Conservation (phyloP, 2,888 invertebrate species). For the Aricia artaxerxes region DNA sequence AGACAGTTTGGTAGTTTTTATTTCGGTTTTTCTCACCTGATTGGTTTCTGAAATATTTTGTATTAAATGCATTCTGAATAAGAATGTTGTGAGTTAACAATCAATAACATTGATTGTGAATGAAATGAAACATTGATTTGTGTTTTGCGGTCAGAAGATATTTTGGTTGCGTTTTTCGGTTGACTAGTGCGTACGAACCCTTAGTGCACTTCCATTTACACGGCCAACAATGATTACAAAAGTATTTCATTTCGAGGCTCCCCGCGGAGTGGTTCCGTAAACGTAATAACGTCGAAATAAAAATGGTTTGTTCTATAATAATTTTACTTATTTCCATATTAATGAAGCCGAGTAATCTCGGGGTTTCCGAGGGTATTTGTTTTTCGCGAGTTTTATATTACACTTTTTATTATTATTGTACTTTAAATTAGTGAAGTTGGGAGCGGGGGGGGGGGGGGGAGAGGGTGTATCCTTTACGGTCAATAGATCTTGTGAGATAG, state of each 20-base stretch:
- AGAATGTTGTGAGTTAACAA: no score
- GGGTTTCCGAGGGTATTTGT: background rate
- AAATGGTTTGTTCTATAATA: conserved; percentile 27
- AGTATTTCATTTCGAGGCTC: conserved; percentile 46
- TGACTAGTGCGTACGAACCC: background rate
- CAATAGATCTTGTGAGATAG: no score
- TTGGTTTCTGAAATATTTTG: background rate
- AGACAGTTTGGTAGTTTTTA: background rate
- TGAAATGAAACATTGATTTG: no score
- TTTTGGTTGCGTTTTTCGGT: background rate
- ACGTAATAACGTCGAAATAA: conserved; percentile 34
- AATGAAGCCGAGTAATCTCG: conserved; percentile 3
- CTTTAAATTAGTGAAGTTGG: background rate
- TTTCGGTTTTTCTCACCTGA: background rate
- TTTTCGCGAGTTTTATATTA: background rate
- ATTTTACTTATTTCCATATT: conserved; percentile 30
- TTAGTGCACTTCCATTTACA: conserved; percentile 44
- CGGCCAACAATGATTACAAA: conserved; percentile 44
- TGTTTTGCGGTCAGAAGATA: background rate
- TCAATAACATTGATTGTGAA: no score
- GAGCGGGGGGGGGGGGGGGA: no score
- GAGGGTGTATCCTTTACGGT: no score
- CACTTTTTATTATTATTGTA: background rate
- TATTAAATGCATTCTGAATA: background rate
- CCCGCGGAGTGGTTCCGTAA: conserved; percentile 35